These are phyloP conservation scores for Pitangus sulphuratus DNA, from an alignment of 2,797 vertebrate genomes.

Conservation along the genomic window DNA sequence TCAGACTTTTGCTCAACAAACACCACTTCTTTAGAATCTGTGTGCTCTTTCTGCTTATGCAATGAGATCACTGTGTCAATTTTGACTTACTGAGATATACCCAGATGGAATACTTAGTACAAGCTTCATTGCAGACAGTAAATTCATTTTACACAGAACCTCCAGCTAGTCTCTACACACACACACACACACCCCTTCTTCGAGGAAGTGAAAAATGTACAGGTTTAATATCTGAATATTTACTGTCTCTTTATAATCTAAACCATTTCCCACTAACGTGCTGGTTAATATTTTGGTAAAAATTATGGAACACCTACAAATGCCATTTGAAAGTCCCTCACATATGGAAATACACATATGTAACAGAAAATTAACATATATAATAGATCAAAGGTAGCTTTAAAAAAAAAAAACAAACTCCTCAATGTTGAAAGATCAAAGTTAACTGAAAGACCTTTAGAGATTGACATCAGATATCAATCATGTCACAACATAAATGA, in stretches of 20 bases:
- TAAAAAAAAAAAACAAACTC: background rate
- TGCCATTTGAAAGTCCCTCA: background rate
- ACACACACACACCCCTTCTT: background rate
- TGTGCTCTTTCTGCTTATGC: background rate
- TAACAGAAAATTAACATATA: background rate
- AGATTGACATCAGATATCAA: background rate
- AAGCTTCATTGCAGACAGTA: background rate
- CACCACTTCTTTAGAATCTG: background rate
- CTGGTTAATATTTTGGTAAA: background rate
- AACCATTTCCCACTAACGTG: background rate
- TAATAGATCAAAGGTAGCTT: background rate
- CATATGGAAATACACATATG: background rate
- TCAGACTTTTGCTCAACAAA: background rate
- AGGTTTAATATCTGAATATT: background rate
- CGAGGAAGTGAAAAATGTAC: background rate
- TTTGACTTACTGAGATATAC: background rate
- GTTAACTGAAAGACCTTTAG: background rate
- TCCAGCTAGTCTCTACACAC: background rate
- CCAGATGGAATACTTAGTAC: background rate
- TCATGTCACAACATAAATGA: background rate
- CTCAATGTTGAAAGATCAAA: background rate
- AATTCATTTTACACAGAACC: background rate
- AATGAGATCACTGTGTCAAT: background rate
- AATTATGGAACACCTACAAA: background rate
- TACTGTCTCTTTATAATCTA: background rate